phyloP scores from a whole-genome alignment of 2,888 invertebrate species.

The Oconnorella tubifera region DNA sequence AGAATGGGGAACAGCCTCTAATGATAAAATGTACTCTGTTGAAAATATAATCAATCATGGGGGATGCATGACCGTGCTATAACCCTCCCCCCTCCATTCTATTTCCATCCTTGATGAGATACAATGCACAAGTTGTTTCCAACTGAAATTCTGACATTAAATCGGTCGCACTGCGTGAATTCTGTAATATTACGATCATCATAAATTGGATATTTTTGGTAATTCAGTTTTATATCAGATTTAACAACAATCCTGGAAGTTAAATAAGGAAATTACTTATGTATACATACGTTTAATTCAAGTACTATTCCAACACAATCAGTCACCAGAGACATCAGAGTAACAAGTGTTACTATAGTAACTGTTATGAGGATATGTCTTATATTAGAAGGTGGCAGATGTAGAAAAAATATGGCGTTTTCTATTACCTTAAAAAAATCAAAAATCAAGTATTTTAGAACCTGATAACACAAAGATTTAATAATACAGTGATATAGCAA shows the following conservation, averaged over 20 bases:
- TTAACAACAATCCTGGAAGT: background rate
- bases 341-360: slow-evolving; percentile 67
- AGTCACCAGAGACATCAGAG: slow-evolving; percentile 73
- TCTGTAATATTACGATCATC: background rate
- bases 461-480: too few species aligned
- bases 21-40: too few species aligned
- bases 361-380: slow-evolving; percentile 64
- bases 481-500: too few species aligned
- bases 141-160: too few species aligned
- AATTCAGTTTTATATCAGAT: background rate
- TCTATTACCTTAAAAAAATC: slow-evolving; percentile 51
- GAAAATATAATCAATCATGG: too few species aligned
- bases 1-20: too few species aligned
- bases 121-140: too few species aligned
- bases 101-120: too few species aligned
- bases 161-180: too few species aligned
- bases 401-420: slow-evolving; percentile 52
- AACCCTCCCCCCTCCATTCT: too few species aligned
- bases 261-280: background rate
- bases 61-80: too few species aligned
- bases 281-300: slow-evolving; percentile 73
- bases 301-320: slow-evolving; percentile 79
- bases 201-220: background rate
- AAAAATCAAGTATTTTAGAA: too few species aligned
- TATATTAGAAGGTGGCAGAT: slow-evolving; percentile 55